A percentile compares a stretch with the other conserved stretches of the same genome.
Evolutionary conservation across 2,888 invertebrate genomes (phyloP).

Genomic region (Melipona bicolor): DNA sequence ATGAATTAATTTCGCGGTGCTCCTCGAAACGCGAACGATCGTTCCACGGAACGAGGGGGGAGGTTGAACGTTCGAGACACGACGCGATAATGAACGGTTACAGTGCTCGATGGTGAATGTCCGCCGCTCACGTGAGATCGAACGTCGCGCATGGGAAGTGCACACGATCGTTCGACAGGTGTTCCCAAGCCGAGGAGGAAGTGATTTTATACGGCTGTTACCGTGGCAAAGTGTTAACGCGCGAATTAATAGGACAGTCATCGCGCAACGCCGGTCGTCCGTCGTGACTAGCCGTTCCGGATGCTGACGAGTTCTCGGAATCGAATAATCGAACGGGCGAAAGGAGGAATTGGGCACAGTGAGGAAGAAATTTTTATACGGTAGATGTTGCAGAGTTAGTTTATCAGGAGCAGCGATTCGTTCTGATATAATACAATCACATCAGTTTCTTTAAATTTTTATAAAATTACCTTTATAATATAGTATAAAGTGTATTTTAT

Average conservation of each 20-base stretch:
- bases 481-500: no score
- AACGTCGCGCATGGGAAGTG: slow-evolving; percentile 44
- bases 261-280: slow-evolving; percentile 54
- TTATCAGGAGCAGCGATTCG: no score
- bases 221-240: slow-evolving; percentile 71
- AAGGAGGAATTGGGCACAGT: no score
- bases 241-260: slow-evolving; percentile 79
- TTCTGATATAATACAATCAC: no score
- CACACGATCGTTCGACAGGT: slow-evolving; percentile 65
- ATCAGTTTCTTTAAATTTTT: no score
- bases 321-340: neutral
- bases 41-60: neutral
- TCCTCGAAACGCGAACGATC: slow-evolving; percentile 6
- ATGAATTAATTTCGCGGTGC: slow-evolving; percentile 23
- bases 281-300: slow-evolving; percentile 53
- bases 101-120: slow-evolving; percentile 57
- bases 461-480: no score
- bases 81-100: slow-evolving; percentile 63
- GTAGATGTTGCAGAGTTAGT: no score
- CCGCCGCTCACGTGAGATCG: slow-evolving; percentile 63
- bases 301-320: slow-evolving; percentile 34
- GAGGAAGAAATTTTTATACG: no score
- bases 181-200: slow-evolving; percentile 67
- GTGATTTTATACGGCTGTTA: slow-evolving; percentile 68
- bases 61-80: slow-evolving; percentile 30